Evolutionary conservation across 2,888 invertebrate genomes (phyloP).

Genomic region (Pterostichus niger): DNA sequence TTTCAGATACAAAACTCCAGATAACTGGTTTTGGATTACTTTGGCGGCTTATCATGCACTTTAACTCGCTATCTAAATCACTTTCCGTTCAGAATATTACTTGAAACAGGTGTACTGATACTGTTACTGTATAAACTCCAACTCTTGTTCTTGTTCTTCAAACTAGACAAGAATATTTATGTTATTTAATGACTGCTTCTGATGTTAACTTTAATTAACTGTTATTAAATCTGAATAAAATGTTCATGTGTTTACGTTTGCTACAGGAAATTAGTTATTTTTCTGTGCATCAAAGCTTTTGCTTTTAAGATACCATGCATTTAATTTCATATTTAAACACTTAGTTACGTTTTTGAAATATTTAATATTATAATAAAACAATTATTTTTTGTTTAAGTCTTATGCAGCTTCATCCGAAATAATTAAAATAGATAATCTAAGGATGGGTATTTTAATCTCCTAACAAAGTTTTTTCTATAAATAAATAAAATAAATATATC

Average conservation of each 20-base stretch:
- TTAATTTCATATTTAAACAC: too few relatives aligned
- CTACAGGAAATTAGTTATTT: conserved; percentile 39
- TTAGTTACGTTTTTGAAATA: too few relatives aligned
- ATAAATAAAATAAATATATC: too few relatives aligned
- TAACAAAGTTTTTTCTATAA: too few relatives aligned
- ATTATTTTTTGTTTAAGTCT: too few relatives aligned
- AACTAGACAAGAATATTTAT: conserved; percentile 11
- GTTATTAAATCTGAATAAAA: conserved; percentile 6
- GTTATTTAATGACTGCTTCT: conserved; percentile 29
- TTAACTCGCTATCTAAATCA: conserved; percentile 60
- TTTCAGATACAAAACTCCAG: conserved; percentile 36
- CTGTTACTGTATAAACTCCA: conserved; percentile 11
- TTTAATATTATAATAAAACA: too few relatives aligned
- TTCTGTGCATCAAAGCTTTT: conserved; percentile 12
- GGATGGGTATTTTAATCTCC: too few relatives aligned
- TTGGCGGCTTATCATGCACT: conserved; percentile 43
- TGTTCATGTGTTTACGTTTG: conserved; percentile 30
- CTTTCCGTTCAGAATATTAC: conserved; percentile 64
- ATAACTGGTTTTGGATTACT: conserved; percentile 44
- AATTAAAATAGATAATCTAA: too few relatives aligned
- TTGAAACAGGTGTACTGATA: conserved; percentile 58
- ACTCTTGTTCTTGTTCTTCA: neutral
- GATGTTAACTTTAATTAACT: conserved; percentile 37
- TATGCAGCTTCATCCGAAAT: too few relatives aligned
- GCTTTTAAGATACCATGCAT: neutral